Evolutionary conservation across 2,888 invertebrate species (phyloP).

Genomic region (Drosophila emarginata): DNA sequence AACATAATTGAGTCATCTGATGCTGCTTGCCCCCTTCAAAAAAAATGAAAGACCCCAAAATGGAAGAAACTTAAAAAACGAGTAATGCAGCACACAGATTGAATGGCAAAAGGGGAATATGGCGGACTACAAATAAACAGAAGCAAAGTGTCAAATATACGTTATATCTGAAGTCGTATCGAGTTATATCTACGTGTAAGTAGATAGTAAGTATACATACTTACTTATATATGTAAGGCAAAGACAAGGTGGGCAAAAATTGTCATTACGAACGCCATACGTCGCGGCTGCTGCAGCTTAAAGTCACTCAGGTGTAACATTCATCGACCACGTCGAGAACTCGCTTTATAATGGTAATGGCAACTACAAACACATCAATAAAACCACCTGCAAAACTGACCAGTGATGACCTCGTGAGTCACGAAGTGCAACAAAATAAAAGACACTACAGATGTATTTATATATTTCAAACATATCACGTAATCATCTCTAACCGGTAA

Average conservation of each 20-base stretch:
- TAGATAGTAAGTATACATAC: background rate
- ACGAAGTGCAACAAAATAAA: constrained; percentile 14
- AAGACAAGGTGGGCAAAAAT: constrained; percentile 52
- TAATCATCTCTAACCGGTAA: constrained; percentile 20
- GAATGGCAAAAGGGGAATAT: constrained; percentile 28
- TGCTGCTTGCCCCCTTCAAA: constrained; percentile 4
- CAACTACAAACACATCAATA: constrained; percentile 37
- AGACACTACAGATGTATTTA: too few relatives aligned
- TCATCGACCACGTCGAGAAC: constrained; percentile 19
- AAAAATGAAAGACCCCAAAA: constrained; percentile 15
- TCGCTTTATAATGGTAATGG: constrained; percentile 35
- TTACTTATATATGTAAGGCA: constrained; percentile 27
- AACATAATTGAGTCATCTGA: constrained; percentile 76
- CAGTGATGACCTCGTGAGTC: constrained; percentile 45
- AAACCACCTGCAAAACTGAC: constrained; percentile 25
- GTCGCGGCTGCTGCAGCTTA: constrained; percentile 55
- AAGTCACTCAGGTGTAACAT: constrained; percentile 56
- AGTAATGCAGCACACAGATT: too few relatives aligned
- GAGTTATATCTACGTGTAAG: background rate
- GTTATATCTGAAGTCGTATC: constrained; percentile 14
- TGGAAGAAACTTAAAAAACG: constrained; percentile 1
- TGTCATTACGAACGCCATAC: constrained; percentile 60
- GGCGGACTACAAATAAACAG: constrained; percentile 39
- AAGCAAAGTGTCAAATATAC: constrained; percentile 30
- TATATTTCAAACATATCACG: constrained; percentile 11